Base-by-base conservation (phyloP, 2,113 vertebrate genomes). In the Puntigrus tetrazona region DNA sequence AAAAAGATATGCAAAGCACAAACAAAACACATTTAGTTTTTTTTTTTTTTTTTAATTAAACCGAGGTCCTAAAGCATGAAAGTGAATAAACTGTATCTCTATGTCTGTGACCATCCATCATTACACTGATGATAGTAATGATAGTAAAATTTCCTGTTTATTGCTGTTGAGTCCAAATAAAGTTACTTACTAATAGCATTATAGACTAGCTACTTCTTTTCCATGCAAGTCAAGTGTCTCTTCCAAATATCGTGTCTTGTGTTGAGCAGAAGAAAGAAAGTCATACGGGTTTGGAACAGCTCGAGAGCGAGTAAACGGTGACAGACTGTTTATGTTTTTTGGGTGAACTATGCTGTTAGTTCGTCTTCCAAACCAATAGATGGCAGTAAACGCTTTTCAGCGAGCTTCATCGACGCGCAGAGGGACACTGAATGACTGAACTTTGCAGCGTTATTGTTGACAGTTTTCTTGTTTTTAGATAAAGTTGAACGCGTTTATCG, bases 341-440 rank as follows among this genome's bases (percentile, higher is more conserved):
- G n/a, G n/a, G 25, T 14, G 59, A 61, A 61, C 1, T 61, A 14
- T 14, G 8, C 10, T 1, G 20, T 63, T 27, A 63, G 13, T 13
- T 63, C 22, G 22, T 38, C 22, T 34, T 72, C 86, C 86, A 81
- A 61, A 18, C 61, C 86, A 77, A 50, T 25, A 82, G 86, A 38
- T 43, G 82, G 86, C 86, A 50, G 14, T 72, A 36, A n/a, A 59
- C 36, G 43, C 0, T 7, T 16, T 5, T 16, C 52, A 61, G 20
- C 34, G 7, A 10, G n/a, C 4, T 6, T 41, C 7, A 1, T 29
- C 7, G 50, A 76, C 29, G 47, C 18, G 47, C 5, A 43, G 77
- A 79, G 22, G 4, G 16, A 41, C 7, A 29, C 13, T 61, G 74
- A 76, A 75, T 50, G 43, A 77, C 29, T 34, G 74, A 36, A 77